Evolutionary conservation across 2,888 invertebrate genomes (phyloP).

Genomic region (Drosophila multiciliata): DNA sequence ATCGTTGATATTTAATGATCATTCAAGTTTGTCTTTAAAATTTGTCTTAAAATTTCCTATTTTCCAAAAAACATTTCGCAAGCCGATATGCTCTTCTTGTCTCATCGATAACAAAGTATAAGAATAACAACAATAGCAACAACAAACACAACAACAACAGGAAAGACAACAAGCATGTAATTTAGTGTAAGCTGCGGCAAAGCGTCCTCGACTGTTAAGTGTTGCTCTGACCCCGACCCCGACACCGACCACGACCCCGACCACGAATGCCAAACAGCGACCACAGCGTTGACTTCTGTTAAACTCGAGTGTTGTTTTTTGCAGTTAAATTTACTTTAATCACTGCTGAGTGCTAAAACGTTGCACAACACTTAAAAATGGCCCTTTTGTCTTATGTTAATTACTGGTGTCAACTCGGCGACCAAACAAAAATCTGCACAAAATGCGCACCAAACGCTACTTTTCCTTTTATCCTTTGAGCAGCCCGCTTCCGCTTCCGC

Average conservation of each 20-base stretch:
- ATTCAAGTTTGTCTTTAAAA: too few species aligned
- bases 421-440: conserved; percentile 22
- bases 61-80: neutral
- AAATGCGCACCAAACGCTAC: conserved; percentile 61
- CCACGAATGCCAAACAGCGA: conserved; percentile 18
- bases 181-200: conserved; percentile 35
- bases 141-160: conserved; percentile 3
- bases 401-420: conserved; percentile 76
- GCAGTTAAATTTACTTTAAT: conserved; percentile 80
- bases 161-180: conserved; percentile 42
- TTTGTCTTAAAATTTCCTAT: too few species aligned
- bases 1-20: too few species aligned
- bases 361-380: conserved; percentile 68
- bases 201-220: conserved; percentile 35
- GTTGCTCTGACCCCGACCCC: conserved; percentile 16
- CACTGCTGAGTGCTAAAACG: conserved; percentile 74
- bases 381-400: conserved; percentile 79
- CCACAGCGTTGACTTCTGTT: conserved; percentile 58
- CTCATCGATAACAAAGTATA: neutral
- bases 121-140: conserved; percentile 8
- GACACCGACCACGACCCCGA: neutral
- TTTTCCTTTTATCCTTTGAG: conserved; percentile 78
- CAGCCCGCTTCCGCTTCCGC: conserved; percentile 13
- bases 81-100: neutral
- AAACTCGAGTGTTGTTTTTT: conserved; percentile 53